Conservation (phyloP, 2,888 invertebrate genomes). For the Hyppa rectilinea region DNA sequence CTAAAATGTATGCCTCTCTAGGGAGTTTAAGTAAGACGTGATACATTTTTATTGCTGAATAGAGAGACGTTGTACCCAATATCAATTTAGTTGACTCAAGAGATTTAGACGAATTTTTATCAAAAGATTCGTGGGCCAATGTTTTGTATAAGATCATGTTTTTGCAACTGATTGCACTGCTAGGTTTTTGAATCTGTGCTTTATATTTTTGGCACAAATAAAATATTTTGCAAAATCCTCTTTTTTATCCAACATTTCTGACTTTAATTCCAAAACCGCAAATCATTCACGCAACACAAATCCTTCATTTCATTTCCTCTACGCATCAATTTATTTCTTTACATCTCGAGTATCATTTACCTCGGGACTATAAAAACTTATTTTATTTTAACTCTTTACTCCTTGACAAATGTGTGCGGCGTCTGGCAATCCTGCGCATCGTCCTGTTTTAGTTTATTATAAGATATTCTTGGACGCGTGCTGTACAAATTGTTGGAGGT, state of each 20-base stretch:
- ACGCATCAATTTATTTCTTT: slow-evolving; percentile 47
- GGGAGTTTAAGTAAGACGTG: slow-evolving; percentile 27
- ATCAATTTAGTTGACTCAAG: not conserved
- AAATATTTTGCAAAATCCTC: not conserved
- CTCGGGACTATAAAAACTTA: slow-evolving; percentile 60
- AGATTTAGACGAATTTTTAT: not conserved
- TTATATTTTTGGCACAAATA: not conserved
- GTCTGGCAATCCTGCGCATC: slow-evolving; percentile 58
- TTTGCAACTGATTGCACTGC: not conserved
- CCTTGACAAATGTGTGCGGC: slow-evolving; percentile 72
- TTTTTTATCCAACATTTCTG: not conserved
- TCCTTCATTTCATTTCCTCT: slow-evolving; percentile 60
- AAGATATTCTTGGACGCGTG: slow-evolving; percentile 69
- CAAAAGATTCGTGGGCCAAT: not conserved
- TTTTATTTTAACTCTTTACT: slow-evolving; percentile 72
- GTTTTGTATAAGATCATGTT: not conserved
- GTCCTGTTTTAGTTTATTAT: slow-evolving; percentile 69
- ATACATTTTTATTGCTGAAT: slow-evolving; percentile 22
- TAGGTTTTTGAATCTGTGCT: not conserved
- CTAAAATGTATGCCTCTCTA: slow-evolving; percentile 25
- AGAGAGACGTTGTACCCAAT: not conserved
- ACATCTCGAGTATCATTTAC: slow-evolving; percentile 54
- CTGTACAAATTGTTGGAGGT: slow-evolving; percentile 69
- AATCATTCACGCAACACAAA: slow-evolving; percentile 49
- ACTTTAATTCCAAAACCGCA: slow-evolving; percentile 13